phyloP scores from a whole-genome alignment of 2,797 vertebrate species.

The Aselliscus stoliczkanus region DNA sequence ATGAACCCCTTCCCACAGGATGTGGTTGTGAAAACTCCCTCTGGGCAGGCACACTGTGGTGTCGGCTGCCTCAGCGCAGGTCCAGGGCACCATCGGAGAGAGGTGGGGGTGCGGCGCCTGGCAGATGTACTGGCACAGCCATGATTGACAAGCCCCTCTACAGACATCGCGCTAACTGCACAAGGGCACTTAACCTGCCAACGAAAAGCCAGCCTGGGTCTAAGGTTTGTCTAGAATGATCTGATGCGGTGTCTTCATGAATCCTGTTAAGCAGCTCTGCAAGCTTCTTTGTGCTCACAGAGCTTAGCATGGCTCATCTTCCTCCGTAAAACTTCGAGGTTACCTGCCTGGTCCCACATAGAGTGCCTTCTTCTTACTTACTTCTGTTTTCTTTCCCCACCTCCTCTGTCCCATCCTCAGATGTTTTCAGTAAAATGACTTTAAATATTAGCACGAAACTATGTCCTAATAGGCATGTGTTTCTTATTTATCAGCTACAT shows the following conservation, averaged over 20 bases:
- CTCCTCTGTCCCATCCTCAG: not conserved
- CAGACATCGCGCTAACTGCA: not conserved
- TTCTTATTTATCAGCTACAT: slow-evolving; percentile 56
- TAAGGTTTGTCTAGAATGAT: not conserved
- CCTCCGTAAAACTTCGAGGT: not conserved
- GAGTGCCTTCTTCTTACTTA: not conserved
- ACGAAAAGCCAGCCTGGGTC: not conserved
- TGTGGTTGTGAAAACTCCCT: not conserved
- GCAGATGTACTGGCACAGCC: not conserved
- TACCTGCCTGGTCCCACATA: not conserved
- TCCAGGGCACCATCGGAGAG: rapidly evolving
- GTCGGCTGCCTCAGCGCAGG: not conserved
- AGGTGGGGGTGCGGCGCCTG: not conserved
- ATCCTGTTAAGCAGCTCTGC: no score
- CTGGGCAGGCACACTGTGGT: rapidly evolving
- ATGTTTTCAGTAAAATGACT: slow-evolving; percentile 37
- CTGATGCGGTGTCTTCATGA: not conserved
- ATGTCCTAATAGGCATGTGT: slow-evolving; percentile 29
- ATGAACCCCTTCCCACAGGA: not conserved
- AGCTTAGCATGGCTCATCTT: not conserved
- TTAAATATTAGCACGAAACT: slow-evolving; percentile 11
- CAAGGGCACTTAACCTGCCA: not conserved
- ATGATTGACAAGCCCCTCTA: not conserved
- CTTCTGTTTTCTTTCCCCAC: not conserved
- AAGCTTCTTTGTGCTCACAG: rapidly evolving